These are phyloP conservation scores for Yponomeuta plumbellus DNA, from an alignment of 2,888 invertebrate genomes.

Conservation along the genomic window DNA sequence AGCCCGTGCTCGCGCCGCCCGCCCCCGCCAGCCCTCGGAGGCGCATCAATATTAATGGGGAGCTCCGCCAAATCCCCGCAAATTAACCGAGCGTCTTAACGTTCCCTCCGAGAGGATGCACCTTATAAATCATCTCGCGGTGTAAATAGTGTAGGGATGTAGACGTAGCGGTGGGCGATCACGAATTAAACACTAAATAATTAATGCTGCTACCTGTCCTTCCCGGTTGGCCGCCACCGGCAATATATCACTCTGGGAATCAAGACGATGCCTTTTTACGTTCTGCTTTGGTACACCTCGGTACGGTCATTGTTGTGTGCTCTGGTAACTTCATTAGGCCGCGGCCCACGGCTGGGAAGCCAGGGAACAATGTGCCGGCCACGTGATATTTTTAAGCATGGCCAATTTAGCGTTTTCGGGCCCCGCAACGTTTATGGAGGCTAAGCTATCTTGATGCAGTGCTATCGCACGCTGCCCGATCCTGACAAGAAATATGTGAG, in stretches of 20 bases:
- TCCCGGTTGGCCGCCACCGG: constrained; percentile 43
- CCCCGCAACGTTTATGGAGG: constrained; percentile 38
- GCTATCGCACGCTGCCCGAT: constrained; percentile 37
- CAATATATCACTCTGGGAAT: constrained; percentile 66
- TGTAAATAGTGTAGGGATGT: constrained; percentile 65
- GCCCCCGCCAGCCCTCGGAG: constrained; percentile 15
- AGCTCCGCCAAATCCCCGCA: constrained; percentile 29
- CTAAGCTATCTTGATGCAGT: constrained; percentile 46
- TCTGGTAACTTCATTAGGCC: constrained; percentile 59
- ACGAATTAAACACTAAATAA: constrained; percentile 75
- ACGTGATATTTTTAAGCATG: constrained; percentile 49
- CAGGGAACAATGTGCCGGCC: constrained; percentile 51
- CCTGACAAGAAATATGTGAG: constrained; percentile 58
- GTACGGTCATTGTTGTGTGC: constrained; percentile 51
- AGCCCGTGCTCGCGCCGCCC: constrained; percentile 13
- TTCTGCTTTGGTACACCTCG: constrained; percentile 67
- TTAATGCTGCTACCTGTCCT: constrained; percentile 44
- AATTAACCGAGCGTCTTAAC: constrained; percentile 36
- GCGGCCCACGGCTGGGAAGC: constrained; percentile 41
- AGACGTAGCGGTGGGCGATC: constrained; percentile 63
- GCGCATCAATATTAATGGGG: constrained; percentile 30
- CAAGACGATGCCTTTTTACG: constrained; percentile 61
- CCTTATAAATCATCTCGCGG: constrained; percentile 62
- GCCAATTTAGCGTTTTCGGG: constrained; percentile 58
- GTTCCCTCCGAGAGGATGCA: constrained; percentile 35